Base-by-base conservation (phyloP, 2,113 vertebrate genomes). In the Probosciger aterrimus region DNA sequence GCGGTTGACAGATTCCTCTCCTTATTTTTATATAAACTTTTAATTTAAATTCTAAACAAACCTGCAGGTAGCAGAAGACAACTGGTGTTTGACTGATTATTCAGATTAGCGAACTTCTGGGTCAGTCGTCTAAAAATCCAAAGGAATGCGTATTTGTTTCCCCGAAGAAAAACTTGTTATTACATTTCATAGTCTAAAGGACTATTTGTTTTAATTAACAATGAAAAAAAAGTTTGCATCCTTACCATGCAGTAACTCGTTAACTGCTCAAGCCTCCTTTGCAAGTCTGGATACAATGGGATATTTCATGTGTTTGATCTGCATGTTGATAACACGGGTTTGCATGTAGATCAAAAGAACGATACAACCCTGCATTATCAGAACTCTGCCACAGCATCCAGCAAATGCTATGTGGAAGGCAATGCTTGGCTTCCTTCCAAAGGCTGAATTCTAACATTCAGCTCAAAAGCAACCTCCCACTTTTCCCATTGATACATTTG, bases 171-270 rank as follows among this genome's bases (percentile, higher is more conserved):
- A 92, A 20, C 30, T 24, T 33, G 16, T 52, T 67, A 41, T 3
- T 49, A n/a, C 9, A 1, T 86, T 77, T 90, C 55, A 30, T n/a
- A 70, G 28, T 86, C 68, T 47, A 47, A 53, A 60, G 17, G 6
- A 60, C 68, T 82, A 7, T 85, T 92, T 92, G 52, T 67, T 93
- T 84, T 68, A 81, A 84, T 86, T 92, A 78, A 33, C 64, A 71
- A 57, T 28, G n/a, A 39, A 18, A 77, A 41, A 41, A 80, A 52
- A 23, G 39, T 37, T 28, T 64, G 65, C 6, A 3, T 8, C 37
- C n/a, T 90, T 46, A 10, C 39, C 46, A 6, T 4, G 49, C 60
- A 83, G 76, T 83, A 18, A 83, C 30, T 84, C 46, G 71, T 68
- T 43, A 88, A 64, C 64, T 76, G 62, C 82, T 92, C 27, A 2